Conservation (phyloP, 2,113 vertebrate species). For the Scartelaos histophorus region DNA sequence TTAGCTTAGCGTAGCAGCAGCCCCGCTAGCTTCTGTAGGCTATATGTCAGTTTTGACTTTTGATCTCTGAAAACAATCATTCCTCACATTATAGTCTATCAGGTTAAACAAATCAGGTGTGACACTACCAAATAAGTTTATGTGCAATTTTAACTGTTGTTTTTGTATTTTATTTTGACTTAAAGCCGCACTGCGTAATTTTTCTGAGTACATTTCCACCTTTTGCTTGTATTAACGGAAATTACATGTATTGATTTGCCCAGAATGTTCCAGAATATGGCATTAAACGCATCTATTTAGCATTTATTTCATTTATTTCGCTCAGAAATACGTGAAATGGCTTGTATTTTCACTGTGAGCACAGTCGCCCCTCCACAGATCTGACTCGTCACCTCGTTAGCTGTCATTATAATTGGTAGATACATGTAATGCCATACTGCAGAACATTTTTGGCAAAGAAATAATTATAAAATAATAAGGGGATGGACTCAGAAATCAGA, state of each 20-base stretch:
- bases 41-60: slow-evolving; percentile 10
- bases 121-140: slow-evolving; percentile 54
- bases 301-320: background rate
- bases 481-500: too few species aligned
- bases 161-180: slow-evolving; percentile 3
- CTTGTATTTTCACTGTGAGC: background rate
- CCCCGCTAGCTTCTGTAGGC: background rate
- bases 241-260: background rate
- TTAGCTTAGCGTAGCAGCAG: slow-evolving; percentile 23
- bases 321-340: background rate
- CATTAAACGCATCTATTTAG: background rate
- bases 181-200: background rate
- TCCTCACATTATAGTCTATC: slow-evolving; percentile 21
- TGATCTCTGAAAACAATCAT: slow-evolving; percentile 27
- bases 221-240: background rate
- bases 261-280: background rate
- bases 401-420: background rate
- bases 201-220: background rate
- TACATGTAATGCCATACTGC: background rate
- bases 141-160: slow-evolving; percentile 12
- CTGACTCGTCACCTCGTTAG: background rate
- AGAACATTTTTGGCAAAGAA: background rate
- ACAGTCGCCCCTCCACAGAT: background rate
- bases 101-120: slow-evolving; percentile 63
- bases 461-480: too few species aligned